phyloP scores from a whole-genome alignment of 2,797 vertebrate genomes.

The Mormyrus proboscirostris region DNA sequence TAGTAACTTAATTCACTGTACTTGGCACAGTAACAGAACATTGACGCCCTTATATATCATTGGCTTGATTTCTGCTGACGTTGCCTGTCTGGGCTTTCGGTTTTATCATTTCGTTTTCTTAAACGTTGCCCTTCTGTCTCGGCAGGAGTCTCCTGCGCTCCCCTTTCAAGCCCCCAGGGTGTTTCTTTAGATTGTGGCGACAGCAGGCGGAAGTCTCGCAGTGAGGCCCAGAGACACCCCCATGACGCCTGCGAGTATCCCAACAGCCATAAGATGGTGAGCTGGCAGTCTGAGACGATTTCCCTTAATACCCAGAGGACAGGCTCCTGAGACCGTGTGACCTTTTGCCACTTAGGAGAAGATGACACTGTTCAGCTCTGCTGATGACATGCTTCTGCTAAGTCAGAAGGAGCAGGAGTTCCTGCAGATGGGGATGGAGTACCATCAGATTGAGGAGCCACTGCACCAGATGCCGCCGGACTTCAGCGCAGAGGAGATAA shows the following conservation, averaged over 20 bases:
- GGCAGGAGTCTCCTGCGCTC: constrained; percentile 63
- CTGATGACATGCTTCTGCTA: constrained; percentile 66
- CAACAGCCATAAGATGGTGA: constrained; percentile 56
- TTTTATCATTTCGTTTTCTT: not conserved
- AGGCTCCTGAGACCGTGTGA: not conserved
- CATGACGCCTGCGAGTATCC: constrained; percentile 39
- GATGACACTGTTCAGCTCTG: constrained; percentile 60
- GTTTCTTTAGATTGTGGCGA: constrained; percentile 54
- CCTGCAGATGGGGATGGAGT: constrained; percentile 32
- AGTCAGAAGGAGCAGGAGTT: constrained; percentile 58
- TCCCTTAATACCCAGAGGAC: not conserved
- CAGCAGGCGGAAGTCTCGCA: constrained; percentile 48
- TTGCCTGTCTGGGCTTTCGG: not conserved
- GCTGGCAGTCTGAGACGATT: constrained; percentile 39
- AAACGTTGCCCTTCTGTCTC: constrained; percentile 17
- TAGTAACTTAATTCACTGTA: not conserved
- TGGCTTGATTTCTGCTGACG: not conserved
- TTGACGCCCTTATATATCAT: not conserved
- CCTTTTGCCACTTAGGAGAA: constrained; percentile 52
- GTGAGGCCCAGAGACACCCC: constrained; percentile 46
- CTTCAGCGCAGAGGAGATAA: constrained; percentile 40
- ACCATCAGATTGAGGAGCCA: not conserved
- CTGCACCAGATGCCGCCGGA: constrained; percentile 47
- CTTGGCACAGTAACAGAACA: constrained; percentile 14
- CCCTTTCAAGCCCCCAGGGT: constrained; percentile 42